Evolutionary conservation across 2,797 vertebrate genomes (phyloP), one percentile per base, ranked within the genome.

Genomic region (Liasis olivaceus): DNA sequence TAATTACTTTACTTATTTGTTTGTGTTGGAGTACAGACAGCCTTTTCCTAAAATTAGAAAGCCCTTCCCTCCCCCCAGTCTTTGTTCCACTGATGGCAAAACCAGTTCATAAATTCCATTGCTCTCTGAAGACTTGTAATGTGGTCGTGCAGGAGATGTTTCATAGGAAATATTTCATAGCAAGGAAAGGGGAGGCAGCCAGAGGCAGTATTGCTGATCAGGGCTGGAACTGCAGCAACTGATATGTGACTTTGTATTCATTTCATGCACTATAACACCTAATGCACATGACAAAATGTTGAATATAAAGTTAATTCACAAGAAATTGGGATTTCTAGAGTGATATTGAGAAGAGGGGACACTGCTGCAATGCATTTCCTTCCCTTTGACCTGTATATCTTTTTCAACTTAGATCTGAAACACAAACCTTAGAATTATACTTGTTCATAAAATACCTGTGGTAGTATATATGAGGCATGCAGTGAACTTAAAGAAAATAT

Each of bases 231-330:
- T 95, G 97, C 95, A 96, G 92, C 95, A 51, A 94, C 93, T 93
- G 95, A 94, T 93, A 97, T 95, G 96, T 96, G 96, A 96, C 97
- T 96, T 87, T 96, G 96, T 97, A 97, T 97, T 97, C 97, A 97
- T 97, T 97, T 97, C 97, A 97, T 97, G 97, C 96, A 96, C 96
- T 97, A 77, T 97, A 97, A 97, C 97, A 96, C 95, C 96, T 94
- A 97, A 97, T 94, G 95, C 95, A 97, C 95, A 97, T 60, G 96
- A 97, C 97, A 97, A 96, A 97, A 96, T 91, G 91, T 95, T 96
- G 96, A 96, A 96, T 96, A 95, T 91, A 93, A 96, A 96, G 88
- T 96, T 96, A 96, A 96, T 96, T 95, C 96, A 93, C 95, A 95
- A 96, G 93, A 54, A 94, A 94, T 92, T 91, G 36, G 15, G 92